phyloP scores from a whole-genome alignment of 2,113 vertebrate species.

The Panthera uncia region DNA sequence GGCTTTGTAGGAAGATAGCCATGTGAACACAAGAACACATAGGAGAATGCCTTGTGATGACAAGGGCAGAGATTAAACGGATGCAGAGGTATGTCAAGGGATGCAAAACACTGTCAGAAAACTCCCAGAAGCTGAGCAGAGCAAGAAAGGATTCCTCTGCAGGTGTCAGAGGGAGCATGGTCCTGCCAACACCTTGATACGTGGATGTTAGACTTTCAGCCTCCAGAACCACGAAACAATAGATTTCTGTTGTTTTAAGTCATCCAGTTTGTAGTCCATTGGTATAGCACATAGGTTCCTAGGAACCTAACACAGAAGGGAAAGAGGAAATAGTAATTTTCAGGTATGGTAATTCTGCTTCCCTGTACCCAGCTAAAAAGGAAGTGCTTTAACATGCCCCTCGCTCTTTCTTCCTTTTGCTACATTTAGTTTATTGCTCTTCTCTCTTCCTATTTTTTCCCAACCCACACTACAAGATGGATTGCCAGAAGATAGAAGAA shows the following conservation, averaged over 20 bases:
- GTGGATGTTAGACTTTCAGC: not conserved
- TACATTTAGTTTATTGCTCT: not conserved
- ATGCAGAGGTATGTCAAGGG: not conserved
- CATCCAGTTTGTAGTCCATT: not conserved
- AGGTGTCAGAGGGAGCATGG: not conserved
- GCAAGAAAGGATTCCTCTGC: not conserved
- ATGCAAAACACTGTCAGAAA: not conserved
- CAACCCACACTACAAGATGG: not conserved
- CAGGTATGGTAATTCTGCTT: not conserved
- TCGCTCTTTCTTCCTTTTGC: not conserved
- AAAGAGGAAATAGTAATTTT: not conserved
- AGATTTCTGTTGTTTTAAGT: not conserved
- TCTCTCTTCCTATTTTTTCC: not conserved
- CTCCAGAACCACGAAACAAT: not conserved
- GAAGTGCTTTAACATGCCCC: not conserved
- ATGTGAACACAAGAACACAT: not conserved
- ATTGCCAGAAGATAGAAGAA: not conserved
- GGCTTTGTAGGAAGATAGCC: not conserved
- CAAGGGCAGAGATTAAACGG: not conserved
- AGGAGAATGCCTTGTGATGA: not conserved
- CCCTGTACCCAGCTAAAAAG: not conserved
- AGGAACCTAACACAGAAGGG: not conserved
- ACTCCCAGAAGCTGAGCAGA: not conserved
- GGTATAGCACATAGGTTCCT: too few relatives aligned
- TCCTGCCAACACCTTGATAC: not conserved